Base-by-base conservation (phyloP, 2,113 vertebrate species). In the Oceanites oceanicus region DNA sequence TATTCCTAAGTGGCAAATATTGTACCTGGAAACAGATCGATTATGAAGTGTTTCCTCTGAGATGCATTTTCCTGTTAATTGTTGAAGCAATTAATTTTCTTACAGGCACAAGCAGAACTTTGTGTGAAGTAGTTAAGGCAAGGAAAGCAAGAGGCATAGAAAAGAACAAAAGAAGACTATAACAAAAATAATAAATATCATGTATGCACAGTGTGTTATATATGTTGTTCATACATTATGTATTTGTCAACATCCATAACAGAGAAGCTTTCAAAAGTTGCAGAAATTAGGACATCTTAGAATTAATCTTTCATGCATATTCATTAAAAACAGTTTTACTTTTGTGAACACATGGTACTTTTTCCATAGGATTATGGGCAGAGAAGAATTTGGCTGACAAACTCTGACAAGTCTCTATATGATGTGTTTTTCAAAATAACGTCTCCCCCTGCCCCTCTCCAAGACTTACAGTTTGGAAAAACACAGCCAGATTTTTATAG, bases 71-170 rank as follows among this genome's bases (percentile, higher is more conserved):
- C 58, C 55, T 88, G 67, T 96, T 96, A 96, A 90, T 92, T 84
- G 97, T 73, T 71, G 92, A 79, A 95, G 96, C 96, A 97, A 97
- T 97, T 97, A 95, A 97, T 98, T 97, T 96, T 94, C 95, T 92
- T 66, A 86, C 91, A 96, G 83, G 85, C 92, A 91, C 45, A 26
- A 34, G 79, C 38, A 76, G 78, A 45, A 56, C 77, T 92, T 50
- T 72, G 42, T 78, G 65, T n/a, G n/a, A 72, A 44, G 53, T n/a
- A 56, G 52, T 14, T 79, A 52, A 91, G 47, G 66, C 29, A 75
- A 47, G 52, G 38, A 44, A 74, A 76, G 36, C 30, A 74, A 62
- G 40, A 61, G 63, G 20, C 25, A 22, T 17, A 32, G 52, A 65
- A 65, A 77, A 59, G 40, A 88, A 47, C 11, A 36, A 67, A 82